phyloP scores from a whole-genome alignment of 2,888 invertebrate species.

The Tubulanus polymorphus region DNA sequence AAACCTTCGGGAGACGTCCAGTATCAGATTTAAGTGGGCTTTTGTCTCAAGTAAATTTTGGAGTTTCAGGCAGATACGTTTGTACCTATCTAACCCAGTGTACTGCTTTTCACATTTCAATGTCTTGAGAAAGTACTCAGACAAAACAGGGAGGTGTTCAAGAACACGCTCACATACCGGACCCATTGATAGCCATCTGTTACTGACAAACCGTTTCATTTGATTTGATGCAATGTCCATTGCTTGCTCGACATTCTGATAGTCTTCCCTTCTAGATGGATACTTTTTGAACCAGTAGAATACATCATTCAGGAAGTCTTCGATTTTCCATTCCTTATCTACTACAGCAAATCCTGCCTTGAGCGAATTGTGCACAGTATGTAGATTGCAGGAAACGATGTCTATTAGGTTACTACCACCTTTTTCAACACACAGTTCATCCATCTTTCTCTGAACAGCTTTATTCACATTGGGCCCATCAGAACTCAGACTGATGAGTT shows the following conservation, averaged over 20 bases:
- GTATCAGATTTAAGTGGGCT: constrained; percentile 16
- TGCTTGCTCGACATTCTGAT: constrained; percentile 5
- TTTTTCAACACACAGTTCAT: not conserved
- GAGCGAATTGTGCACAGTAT: constrained; percentile 20
- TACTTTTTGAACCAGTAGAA: constrained; percentile 20
- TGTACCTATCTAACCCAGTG: constrained; percentile 15
- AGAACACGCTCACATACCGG: constrained; percentile 18
- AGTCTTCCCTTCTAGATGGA: constrained; percentile 22
- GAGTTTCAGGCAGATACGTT: constrained; percentile 16
- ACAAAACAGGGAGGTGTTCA: constrained; percentile 15
- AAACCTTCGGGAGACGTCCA: constrained; percentile 6
- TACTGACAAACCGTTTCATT: constrained; percentile 20
- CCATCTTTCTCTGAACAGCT: constrained; percentile 17
- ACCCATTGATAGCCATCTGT: constrained; percentile 20
- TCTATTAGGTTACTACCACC: constrained; percentile 13
- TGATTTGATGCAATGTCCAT: constrained; percentile 19
- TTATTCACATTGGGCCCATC: constrained; percentile 26
- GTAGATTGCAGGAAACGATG: constrained; percentile 20
- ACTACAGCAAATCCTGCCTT: constrained; percentile 15
- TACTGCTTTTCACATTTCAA: constrained; percentile 14
- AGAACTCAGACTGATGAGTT: constrained; percentile 13
- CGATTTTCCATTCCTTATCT: constrained; percentile 15
- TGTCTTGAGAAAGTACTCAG: constrained; percentile 13
- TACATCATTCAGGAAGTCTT: constrained; percentile 20
- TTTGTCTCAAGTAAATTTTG: too few species aligned